Percentiles rank a stretch among this genome's conserved stretches.
Evolutionary conservation across 2,797 vertebrate genomes (phyloP).

Genomic region (Dendrocincla tyrannina): DNA sequence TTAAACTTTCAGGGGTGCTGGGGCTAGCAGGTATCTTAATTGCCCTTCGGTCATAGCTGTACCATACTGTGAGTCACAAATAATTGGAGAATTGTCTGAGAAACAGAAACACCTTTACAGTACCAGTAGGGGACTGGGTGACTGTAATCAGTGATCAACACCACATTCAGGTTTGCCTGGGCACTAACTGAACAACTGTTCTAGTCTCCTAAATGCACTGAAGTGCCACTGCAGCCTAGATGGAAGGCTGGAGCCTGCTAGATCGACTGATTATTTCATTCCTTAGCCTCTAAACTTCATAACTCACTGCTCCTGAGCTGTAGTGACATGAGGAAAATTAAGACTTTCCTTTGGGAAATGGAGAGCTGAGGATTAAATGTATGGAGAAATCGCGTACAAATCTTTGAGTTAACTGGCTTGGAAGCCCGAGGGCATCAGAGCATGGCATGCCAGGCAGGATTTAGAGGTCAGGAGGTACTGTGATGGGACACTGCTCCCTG

Average conservation of each 20-base stretch:
- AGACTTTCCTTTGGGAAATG: not conserved
- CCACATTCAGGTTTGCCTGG: not conserved
- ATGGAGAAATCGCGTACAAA: not conserved
- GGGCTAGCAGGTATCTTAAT: not conserved
- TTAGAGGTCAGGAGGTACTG: not conserved
- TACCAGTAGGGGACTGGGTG: not conserved
- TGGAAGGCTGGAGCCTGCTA: not conserved
- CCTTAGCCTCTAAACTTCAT: not conserved
- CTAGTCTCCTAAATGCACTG: not conserved
- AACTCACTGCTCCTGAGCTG: not conserved
- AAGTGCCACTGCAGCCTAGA: not conserved
- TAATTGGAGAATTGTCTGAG: not conserved
- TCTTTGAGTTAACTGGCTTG: not conserved
- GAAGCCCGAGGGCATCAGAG: not conserved
- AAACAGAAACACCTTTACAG: not conserved
- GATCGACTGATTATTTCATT: not conserved
- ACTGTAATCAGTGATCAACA: not conserved
- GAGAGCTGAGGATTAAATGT: not conserved
- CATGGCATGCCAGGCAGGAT: not conserved
- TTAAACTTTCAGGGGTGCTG: not conserved
- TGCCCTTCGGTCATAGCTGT: not conserved
- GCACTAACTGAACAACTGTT: not conserved
- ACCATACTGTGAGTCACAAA: not conserved
- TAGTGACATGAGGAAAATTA: not conserved
- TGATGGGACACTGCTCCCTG: not conserved